These are phyloP conservation scores for Lophochroa leadbeateri DNA, from an alignment of 2,113 vertebrate genomes.

Conservation along the genomic window DNA sequence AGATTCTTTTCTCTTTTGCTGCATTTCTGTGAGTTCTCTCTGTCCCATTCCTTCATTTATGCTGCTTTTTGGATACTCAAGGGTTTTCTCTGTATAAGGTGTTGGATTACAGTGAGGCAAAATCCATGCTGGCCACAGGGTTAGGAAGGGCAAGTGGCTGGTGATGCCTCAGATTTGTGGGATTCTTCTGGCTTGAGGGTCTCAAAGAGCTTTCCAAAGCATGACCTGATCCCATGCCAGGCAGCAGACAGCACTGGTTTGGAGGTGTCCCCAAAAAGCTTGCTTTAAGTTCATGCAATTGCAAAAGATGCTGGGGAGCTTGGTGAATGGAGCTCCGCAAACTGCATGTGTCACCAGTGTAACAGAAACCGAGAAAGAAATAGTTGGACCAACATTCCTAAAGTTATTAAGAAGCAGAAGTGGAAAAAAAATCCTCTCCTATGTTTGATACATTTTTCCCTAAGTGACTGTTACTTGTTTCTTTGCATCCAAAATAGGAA, in stretches of 20 bases:
- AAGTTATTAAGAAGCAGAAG: slow-evolving; percentile 61
- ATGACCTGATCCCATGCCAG: not conserved
- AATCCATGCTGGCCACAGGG: not conserved
- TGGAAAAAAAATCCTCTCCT: slow-evolving; percentile 7
- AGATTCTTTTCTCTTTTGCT: not conserved
- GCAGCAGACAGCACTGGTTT: not conserved
- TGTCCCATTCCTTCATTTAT: not conserved
- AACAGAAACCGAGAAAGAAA: slow-evolving; percentile 14
- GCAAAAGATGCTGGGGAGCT: not conserved
- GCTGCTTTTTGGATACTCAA: not conserved
- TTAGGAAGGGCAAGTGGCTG: not conserved
- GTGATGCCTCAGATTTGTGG: not conserved
- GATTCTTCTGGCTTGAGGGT: not conserved
- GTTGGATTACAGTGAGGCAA: not conserved
- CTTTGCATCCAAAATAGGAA: slow-evolving; percentile 46
- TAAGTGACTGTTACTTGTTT: slow-evolving; percentile 21
- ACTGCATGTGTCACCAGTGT: not conserved
- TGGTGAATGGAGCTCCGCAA: fast-evolving
- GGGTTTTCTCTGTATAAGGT: not conserved
- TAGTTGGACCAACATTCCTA: slow-evolving; percentile 39
- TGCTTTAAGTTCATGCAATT: not conserved
- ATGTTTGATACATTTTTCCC: slow-evolving; percentile 15
- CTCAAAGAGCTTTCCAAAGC: not conserved
- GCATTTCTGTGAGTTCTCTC: not conserved
- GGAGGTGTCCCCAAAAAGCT: not conserved